Base-by-base conservation (phyloP, 2,113 vertebrate species). In the Clinocottus analis region DNA sequence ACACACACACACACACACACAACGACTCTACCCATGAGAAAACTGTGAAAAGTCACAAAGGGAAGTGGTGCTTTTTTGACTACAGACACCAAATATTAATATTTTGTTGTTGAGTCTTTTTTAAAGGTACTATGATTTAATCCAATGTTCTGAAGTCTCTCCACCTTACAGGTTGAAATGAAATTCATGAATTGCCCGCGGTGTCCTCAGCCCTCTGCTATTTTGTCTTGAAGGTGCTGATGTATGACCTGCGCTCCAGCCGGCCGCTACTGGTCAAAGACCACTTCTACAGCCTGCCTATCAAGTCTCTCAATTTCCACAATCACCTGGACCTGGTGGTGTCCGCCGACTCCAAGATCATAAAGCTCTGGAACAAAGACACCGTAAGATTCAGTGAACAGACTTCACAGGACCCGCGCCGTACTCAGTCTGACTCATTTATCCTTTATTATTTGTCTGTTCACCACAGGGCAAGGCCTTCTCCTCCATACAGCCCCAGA, bases 311-410 rank as follows among this genome's bases (percentile, higher is more conserved):
- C 72, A 95, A 96, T 90, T 99, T 99, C 93, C 96, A 99, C 7
- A 70, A 87, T 35, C 94, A 94, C 0, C 80, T 98, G 89, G 97
- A 98, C 89, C 93, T 99, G 79, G 94, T 99, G 69, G 88, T 99
- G 80, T 98, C 98, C 7, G 94, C 97, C 0, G 98, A 99, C 90
- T 96, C 97, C 19, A 95, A 98, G 87, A 99, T 99, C 71, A 94
- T 99, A 86, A 99, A 99, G 92, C 95, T 99, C 88, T 99, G 98
- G 98, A 97, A 98, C 91, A 98, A 95, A 93, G 95, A 98, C 81
- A 96, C 93, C 0, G 98, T 99, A 94, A 87, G 96, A 31, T 7
- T 56, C 59, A 25, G 47, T 3, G 3, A 31, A 45, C 41, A 27
- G 60, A 33, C 12, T 19, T 55, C 6, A 64, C 1, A 1, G 13